A percentile compares a stretch with the other conserved stretches of the same genome.
Evolutionary conservation across 2,113 vertebrate genomes (phyloP).

Genomic region (Corythaixoides concolor): DNA sequence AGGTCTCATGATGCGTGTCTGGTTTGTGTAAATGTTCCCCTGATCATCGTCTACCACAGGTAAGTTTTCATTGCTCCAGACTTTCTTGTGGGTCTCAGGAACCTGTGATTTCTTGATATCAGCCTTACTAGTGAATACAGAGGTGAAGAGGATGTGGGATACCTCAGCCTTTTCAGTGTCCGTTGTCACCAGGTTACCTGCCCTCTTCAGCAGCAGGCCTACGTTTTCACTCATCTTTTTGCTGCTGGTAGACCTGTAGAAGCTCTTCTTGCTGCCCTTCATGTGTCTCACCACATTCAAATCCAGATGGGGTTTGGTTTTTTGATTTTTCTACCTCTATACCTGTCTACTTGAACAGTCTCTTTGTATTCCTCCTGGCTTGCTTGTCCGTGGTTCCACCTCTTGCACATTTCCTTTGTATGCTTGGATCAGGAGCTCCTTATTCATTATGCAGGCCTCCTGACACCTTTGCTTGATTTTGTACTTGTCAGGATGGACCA

Average conservation of each 20-base stretch:
- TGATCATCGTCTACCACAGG: not conserved
- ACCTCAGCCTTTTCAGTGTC: not conserved
- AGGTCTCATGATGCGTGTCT: not conserved
- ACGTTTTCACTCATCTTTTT: not conserved
- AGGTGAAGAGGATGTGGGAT: not conserved
- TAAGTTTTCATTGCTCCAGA: not conserved
- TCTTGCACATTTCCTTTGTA: not conserved
- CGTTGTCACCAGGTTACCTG: not conserved
- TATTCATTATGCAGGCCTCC: not conserved
- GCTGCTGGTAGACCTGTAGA: not conserved
- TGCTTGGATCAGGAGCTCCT: not conserved
- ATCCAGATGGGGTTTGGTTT: not conserved
- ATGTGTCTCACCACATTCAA: not conserved
- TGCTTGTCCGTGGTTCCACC: not conserved
- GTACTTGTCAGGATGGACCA: not conserved
- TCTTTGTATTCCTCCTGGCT: not conserved
- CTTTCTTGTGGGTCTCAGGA: not conserved
- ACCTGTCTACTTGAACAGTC: not conserved
- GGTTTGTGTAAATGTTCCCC: not conserved
- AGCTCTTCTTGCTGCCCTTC: not conserved
- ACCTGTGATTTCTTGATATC: not conserved
- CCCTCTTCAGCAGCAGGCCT: not conserved
- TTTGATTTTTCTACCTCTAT: not conserved
- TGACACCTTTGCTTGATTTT: not conserved
- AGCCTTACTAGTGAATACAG: not conserved